These are phyloP conservation scores for Arrhopalites spinosus DNA, from an alignment of 2,888 invertebrate genomes.

Conservation along the genomic window DNA sequence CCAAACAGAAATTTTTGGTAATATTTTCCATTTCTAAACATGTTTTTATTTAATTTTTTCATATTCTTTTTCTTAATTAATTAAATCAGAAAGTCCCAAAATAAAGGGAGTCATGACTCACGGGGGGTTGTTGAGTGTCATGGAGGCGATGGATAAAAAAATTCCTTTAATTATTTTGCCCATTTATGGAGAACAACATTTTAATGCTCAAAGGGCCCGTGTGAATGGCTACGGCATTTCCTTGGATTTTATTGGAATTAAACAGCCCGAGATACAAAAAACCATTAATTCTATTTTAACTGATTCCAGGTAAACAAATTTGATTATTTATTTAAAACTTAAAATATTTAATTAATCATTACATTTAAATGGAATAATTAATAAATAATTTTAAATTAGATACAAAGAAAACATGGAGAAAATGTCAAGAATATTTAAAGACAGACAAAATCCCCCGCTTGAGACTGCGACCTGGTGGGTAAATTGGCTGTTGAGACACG, in stretches of 20 bases:
- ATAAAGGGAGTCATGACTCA: slow-evolving; percentile 64
- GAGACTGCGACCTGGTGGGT: too few species aligned
- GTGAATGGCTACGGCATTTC: slow-evolving; percentile 63
- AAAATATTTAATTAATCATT: too few species aligned
- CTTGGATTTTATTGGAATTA: slow-evolving; percentile 58
- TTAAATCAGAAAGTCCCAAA: neutral
- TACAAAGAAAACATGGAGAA: too few species aligned
- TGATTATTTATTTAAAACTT: too few species aligned
- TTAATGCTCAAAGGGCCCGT: slow-evolving; percentile 64
- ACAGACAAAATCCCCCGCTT: too few species aligned
- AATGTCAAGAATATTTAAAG: too few species aligned
- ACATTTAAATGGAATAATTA: too few species aligned
- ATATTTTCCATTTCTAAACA: neutral
- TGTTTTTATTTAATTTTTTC: neutral
- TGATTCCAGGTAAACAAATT: neutral
- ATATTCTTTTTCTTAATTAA: too few species aligned
- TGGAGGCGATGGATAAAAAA: slow-evolving; percentile 68
- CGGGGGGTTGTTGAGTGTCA: slow-evolving; percentile 69
- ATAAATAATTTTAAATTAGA: too few species aligned
- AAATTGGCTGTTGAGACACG: too few species aligned
- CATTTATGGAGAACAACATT: slow-evolving; percentile 64
- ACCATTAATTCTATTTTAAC: neutral
- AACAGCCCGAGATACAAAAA: neutral
- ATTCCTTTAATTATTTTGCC: slow-evolving; percentile 66
- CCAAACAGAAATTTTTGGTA: slow-evolving; percentile 42